These are phyloP conservation scores for Cerceris rybyensis DNA, from an alignment of 2,888 invertebrate genomes.

Conservation along the genomic window DNA sequence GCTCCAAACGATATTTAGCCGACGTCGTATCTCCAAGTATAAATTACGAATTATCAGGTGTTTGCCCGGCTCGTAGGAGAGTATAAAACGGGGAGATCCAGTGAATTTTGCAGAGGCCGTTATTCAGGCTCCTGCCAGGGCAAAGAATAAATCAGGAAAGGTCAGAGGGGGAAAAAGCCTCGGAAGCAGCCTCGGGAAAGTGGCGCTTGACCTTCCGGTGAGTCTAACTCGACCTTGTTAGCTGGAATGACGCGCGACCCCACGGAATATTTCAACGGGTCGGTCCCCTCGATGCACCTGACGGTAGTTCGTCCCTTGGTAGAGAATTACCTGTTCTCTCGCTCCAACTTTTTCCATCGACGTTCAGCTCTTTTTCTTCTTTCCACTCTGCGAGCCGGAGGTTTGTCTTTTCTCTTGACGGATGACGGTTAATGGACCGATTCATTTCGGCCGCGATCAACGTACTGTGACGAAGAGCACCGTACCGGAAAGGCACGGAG, in stretches of 20 bases:
- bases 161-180: slow-evolving; percentile 22
- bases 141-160: slow-evolving; percentile 55
- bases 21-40: background rate
- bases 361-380: slow-evolving; percentile 5
- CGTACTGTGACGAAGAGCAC: slow-evolving; percentile 45
- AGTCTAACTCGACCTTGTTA: slow-evolving; percentile 51
- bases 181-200: slow-evolving; percentile 38
- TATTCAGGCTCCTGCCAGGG: slow-evolving; percentile 31
- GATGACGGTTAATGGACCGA: slow-evolving; percentile 58
- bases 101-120: slow-evolving; percentile 55
- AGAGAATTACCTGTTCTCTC: background rate
- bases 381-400: slow-evolving; percentile 7
- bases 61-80: background rate
- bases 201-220: slow-evolving; percentile 57
- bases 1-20: background rate
- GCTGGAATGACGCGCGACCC: slow-evolving; percentile 49
- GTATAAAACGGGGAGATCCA: background rate
- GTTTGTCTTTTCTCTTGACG: slow-evolving; percentile 47
- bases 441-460: slow-evolving; percentile 57
- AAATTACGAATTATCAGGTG: background rate
- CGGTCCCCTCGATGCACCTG: slow-evolving; percentile 39
- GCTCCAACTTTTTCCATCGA: slow-evolving; percentile 3
- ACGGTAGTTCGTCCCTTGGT: slow-evolving; percentile 2
- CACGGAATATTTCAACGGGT: slow-evolving; percentile 59
- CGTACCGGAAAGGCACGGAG: slow-evolving; percentile 31